phyloP scores from a whole-genome alignment of 2,113 vertebrate genomes.

The Geococcyx californianus region DNA sequence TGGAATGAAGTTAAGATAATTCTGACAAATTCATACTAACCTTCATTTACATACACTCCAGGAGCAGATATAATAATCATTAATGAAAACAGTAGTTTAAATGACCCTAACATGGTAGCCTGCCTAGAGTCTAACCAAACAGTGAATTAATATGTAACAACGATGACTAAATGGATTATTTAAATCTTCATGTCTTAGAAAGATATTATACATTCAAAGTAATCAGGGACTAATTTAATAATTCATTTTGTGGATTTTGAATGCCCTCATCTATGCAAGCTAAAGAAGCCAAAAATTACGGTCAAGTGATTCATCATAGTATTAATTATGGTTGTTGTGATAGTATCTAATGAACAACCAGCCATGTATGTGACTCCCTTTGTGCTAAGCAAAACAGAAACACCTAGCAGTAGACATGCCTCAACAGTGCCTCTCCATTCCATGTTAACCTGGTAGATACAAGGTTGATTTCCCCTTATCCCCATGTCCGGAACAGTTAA shows the following conservation, averaged over 20 bases:
- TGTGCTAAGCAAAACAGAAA: background rate
- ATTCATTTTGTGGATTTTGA: slow-evolving; percentile 36
- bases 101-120: background rate
- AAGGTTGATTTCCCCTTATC: background rate
- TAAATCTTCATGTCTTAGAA: slow-evolving; percentile 46
- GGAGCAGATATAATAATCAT: background rate
- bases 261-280: background rate
- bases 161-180: slow-evolving; percentile 61
- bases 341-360: background rate
- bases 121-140: slow-evolving; percentile 18
- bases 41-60: slow-evolving; percentile 45
- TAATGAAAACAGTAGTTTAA: slow-evolving; percentile 61
- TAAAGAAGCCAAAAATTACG: background rate
- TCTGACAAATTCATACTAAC: slow-evolving; percentile 56
- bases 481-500: background rate
- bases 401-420: background rate
- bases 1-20: slow-evolving; percentile 41
- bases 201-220: slow-evolving; percentile 35
- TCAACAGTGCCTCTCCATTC: background rate
- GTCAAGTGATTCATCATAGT: background rate
- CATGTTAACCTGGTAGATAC: background rate
- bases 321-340: background rate
- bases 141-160: slow-evolving; percentile 48
- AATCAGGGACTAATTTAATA: background rate
- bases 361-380: background rate